Base-by-base conservation (phyloP, 2,888 invertebrate species). In the Heliconius erato region DNA sequence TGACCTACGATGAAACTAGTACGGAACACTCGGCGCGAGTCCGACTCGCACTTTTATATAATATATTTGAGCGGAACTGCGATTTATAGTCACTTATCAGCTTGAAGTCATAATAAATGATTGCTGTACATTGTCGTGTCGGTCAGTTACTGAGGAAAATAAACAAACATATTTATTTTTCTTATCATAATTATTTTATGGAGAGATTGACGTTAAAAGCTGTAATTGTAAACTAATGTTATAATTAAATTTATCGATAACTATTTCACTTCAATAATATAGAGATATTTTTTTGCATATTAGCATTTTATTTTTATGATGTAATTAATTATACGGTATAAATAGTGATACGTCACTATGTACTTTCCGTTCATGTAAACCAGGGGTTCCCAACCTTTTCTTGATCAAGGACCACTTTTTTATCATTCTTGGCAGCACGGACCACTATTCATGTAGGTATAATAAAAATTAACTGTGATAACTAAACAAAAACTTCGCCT, bases 61-160 rank as follows among this genome's bases (percentile, higher is more conserved):
- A 28, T 28, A 28, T 1, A 63, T n/a, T n/a, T 63, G 9, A 63
- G 11, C 63, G n/a, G 63, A 63, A 63, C 63, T 63, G 3, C n/a
- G 19, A 11, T 63, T 16, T n/a, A 11, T n/a, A n/a, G 23, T 11
- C 3, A 16, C 16, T 67, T 67, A 67, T 67, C 28, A 67, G 4
- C 14, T 11, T 23, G 2, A 63, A 12, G 63, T 23, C 26, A 12
- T 65, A 76, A 79, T 12, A 59, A 49, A 54, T 49, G 19, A 40
- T 63, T 68, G 44, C 16, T 12, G 40, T 14, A 12, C 54, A n/a
- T 19, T 26, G 23, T 28, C 74, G 49, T 19, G 23, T 28, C 74
- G 80, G 74, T 80, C 74, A 67, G 14, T 74, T 80, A 74, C 80
- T 74, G 80, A 74, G 23, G 74, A 16, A 72, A 28, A 65, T 40